phyloP scores from a whole-genome alignment of 2,888 invertebrate genomes.

The Bruchidius siliquastri region DNA sequence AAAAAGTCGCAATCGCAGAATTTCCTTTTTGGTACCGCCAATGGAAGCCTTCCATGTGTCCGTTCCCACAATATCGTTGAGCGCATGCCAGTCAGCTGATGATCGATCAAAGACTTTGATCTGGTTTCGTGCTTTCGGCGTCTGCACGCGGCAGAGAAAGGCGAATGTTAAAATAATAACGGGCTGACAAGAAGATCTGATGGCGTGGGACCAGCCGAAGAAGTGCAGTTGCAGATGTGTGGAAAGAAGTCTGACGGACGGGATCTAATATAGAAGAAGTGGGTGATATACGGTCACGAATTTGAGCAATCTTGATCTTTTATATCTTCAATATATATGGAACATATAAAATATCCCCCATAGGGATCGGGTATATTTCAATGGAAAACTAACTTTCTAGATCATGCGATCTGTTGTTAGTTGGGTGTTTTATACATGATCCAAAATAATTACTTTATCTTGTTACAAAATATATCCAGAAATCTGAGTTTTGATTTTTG shows the following conservation, averaged over 20 bases:
- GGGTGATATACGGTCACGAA: no score
- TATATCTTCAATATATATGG: no score
- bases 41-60: neutral
- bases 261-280: neutral
- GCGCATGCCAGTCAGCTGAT: neutral
- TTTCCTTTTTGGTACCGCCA: neutral
- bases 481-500: no score
- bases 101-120: neutral
- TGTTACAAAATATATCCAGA: no score
- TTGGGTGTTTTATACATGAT: no score
- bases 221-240: neutral
- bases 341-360: no score
- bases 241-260: neutral
- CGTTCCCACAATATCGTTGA: neutral
- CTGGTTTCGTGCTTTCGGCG: neutral
- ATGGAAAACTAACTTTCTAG: no score
- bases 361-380: no score
- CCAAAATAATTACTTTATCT: no score
- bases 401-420: no score
- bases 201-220: neutral
- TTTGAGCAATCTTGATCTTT: no score
- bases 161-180: neutral
- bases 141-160: neutral
- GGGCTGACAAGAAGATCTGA: neutral
- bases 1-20: no score